Evolutionary conservation across 2,888 invertebrate species (phyloP).

Genomic region (Drosophila anomelani): DNA sequence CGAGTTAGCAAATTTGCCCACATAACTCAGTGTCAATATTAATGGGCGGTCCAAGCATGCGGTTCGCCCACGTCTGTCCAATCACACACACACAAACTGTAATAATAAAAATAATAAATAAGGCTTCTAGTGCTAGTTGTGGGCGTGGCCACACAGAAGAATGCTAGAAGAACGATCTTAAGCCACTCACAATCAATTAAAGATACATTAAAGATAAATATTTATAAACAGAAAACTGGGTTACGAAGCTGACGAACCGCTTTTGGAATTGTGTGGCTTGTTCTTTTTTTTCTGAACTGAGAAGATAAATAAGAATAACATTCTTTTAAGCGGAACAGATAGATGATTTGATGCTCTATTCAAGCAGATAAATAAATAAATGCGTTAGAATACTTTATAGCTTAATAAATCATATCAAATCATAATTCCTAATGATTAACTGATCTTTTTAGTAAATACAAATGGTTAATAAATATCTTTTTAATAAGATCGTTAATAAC

Average conservation of each 20-base stretch:
- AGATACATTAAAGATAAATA: constrained; percentile 51
- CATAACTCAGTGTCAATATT: constrained; percentile 72
- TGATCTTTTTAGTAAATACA: too few species aligned
- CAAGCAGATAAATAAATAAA: too few species aligned
- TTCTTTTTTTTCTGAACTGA: constrained; percentile 1
- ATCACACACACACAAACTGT: neutral
- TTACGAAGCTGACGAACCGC: constrained; percentile 46
- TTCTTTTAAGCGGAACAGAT: neutral
- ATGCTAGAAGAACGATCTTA: constrained; percentile 31
- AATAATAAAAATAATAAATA: constrained; percentile 10
- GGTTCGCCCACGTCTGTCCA: constrained; percentile 28
- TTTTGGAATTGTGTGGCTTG: constrained; percentile 12
- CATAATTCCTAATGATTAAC: too few species aligned
- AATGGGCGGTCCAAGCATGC: constrained; percentile 46
- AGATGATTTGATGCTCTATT: neutral
- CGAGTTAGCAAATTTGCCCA: constrained; percentile 55
- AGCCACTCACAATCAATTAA: constrained; percentile 64
- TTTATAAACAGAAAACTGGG: constrained; percentile 49
- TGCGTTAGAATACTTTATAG: too few species aligned
- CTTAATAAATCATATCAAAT: neutral
- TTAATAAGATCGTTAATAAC: neutral
- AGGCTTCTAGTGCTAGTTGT: constrained; percentile 44
- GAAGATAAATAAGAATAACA: neutral
- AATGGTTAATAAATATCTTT: neutral
- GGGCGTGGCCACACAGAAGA: constrained; percentile 52